Evolutionary conservation across 1,140 invertebrate species (phyloP).

Genomic region (Drosophila kurseongensis): DNA sequence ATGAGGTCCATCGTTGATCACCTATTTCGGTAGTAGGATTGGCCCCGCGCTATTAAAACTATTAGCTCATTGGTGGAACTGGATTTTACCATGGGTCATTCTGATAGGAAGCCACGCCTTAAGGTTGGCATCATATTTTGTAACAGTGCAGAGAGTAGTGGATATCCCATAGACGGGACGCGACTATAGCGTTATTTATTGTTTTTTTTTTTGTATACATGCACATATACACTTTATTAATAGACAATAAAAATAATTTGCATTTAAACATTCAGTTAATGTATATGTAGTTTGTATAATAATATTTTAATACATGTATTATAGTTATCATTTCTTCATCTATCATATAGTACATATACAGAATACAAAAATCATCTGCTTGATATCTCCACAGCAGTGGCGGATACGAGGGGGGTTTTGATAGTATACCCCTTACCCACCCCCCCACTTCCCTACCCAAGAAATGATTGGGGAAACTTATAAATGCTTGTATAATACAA

Average conservation of each 20-base stretch:
- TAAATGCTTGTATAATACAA: constrained; percentile 4
- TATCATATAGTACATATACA: constrained; percentile 29
- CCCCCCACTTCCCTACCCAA: background rate
- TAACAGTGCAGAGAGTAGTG: background rate
- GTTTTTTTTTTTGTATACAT: constrained; percentile 28
- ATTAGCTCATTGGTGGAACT: too few relatives aligned
- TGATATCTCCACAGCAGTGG: constrained; percentile 14
- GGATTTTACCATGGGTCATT: too few relatives aligned
- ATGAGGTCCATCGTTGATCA: too few relatives aligned
- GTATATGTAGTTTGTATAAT: constrained; percentile 42
- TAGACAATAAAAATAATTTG: constrained; percentile 77
- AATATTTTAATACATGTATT: constrained; percentile 29
- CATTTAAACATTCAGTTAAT: constrained; percentile 53
- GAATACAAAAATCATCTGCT: constrained; percentile 44
- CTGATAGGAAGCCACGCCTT: too few relatives aligned
- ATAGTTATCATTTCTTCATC: constrained; percentile 20
- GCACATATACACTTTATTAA: constrained; percentile 31
- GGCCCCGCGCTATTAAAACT: too few relatives aligned
- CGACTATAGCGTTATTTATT: constrained; percentile 11
- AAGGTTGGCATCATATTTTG: background rate
- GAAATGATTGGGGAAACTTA: constrained; percentile 3
- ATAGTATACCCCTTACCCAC: background rate
- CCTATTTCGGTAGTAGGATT: too few relatives aligned
- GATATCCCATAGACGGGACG: constrained; percentile 10
- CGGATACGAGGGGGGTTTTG: constrained; percentile 5